phyloP scores from a whole-genome alignment of 2,888 invertebrate species.

The Drosophila kambysellisi region DNA sequence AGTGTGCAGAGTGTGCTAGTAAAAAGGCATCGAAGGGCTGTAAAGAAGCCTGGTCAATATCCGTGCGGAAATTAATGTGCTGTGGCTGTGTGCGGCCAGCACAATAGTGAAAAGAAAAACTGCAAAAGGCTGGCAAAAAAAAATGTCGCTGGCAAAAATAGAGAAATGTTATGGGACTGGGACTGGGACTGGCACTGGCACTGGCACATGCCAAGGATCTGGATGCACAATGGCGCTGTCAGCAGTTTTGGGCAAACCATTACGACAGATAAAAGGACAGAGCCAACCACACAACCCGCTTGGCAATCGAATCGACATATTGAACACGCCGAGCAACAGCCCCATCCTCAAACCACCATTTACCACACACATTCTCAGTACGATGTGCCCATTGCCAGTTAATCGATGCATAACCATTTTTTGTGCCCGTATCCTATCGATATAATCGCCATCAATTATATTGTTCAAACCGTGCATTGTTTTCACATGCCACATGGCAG shows the following conservation, averaged over 20 bases:
- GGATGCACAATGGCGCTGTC: slow-evolving; percentile 61
- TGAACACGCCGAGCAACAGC: slow-evolving; percentile 40
- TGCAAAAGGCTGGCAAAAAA: slow-evolving; percentile 16
- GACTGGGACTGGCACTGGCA: not conserved
- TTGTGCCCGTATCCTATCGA: slow-evolving; percentile 12
- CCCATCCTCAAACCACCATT: not conserved
- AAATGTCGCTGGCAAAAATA: slow-evolving; percentile 11
- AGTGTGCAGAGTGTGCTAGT: slow-evolving; percentile 5
- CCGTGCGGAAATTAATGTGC: slow-evolving; percentile 79
- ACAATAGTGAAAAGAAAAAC: slow-evolving; percentile 31
- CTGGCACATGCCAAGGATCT: slow-evolving; percentile 39
- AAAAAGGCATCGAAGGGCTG: slow-evolving; percentile 42
- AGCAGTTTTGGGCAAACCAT: slow-evolving; percentile 61
- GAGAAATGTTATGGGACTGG: slow-evolving; percentile 19
- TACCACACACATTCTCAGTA: not conserved
- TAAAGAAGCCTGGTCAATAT: slow-evolving; percentile 71
- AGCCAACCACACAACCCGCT: slow-evolving; percentile 34
- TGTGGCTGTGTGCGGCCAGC: slow-evolving; percentile 53
- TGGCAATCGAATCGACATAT: slow-evolving; percentile 63
- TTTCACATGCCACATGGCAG: slow-evolving; percentile 51
- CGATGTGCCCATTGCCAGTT: slow-evolving; percentile 2
- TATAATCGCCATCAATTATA: slow-evolving; percentile 76
- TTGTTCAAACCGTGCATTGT: slow-evolving; percentile 63
- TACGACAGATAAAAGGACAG: slow-evolving; percentile 55
- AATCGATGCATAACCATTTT: slow-evolving; percentile 47